Base-by-base conservation (phyloP, 2,113 vertebrate genomes). In the Grammomys dolichurus region DNA sequence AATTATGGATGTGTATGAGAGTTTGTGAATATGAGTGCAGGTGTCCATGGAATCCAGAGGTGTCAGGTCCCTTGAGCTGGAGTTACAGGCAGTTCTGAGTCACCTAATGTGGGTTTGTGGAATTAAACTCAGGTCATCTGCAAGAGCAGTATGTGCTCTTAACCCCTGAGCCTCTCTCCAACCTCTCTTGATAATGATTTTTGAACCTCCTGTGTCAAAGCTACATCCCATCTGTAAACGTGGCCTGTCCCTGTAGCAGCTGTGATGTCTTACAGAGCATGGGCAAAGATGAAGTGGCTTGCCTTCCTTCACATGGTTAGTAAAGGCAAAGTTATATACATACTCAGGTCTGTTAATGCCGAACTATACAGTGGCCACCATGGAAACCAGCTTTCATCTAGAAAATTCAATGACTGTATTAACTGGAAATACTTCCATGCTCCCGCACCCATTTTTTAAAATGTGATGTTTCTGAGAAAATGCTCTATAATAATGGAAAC, bases 401-500 rank as follows among this genome's bases (percentile, higher is more conserved):
- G 33, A 91, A 85, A 93, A 65, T 72, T 19, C 81, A 76, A 77
- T 78, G 10, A 86, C 63, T 92, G 11, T 60, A 24, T 80, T 87
- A 85, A 54, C 40, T 90, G 48, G 76, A 95, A 96, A 89, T 89
- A 87, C 84, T 85, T 80, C 20, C 58, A 69, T 46, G 40, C 6
- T 46, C 14, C 87, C 94, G 2, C n/a, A 63, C 43, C 58, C 14
- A 73, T 81, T 85, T 78, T 4, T 16, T 14, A 90, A 33, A 82
- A 54, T 96, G 40, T 63, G 28, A 56, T 82, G 77, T 86, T 89
- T 89, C 81, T 54, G 40, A 89, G 65, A 96, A 95, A 95, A 78
- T 78, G 12, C 19, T 19, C 56, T 88, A 8, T 48, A 72, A 92
- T 93, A 82, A 89, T 82, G 95, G 95, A 93, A 97, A 92, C 69